These are phyloP conservation scores for Bradypodion pumilum DNA, from an alignment of 2,797 vertebrate species.

Conservation along the genomic window DNA sequence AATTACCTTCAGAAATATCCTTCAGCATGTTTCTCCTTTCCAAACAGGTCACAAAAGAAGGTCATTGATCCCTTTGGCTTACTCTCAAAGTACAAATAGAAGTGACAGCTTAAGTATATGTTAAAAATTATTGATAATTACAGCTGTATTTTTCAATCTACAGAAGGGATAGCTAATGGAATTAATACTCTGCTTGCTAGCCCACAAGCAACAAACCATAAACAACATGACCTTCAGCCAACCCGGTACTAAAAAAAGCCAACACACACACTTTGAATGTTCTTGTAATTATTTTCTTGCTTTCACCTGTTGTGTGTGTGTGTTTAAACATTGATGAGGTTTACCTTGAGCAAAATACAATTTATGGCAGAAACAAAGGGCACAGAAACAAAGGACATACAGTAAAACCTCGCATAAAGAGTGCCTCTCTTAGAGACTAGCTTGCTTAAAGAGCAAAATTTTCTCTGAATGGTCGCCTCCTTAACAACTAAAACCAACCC, in stretches of 20 bases:
- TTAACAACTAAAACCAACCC: no score
- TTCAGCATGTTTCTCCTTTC: conserved; percentile 54
- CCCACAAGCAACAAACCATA: conserved; percentile 58
- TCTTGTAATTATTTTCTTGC: conserved; percentile 33
- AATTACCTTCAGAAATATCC: conserved; percentile 46
- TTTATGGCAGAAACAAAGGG: no score
- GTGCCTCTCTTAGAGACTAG: no score
- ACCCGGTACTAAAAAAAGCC: conserved; percentile 11
- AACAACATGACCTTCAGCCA: conserved; percentile 63
- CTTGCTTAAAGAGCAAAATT: no score
- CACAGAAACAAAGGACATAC: no score
- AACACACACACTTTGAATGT: conserved; percentile 1
- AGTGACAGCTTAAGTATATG: conserved; percentile 66
- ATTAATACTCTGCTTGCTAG: conserved; percentile 63
- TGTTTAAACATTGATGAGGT: not conserved
- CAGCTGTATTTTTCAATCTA: conserved; percentile 52
- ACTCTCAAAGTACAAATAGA: conserved; percentile 52
- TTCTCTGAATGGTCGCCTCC: no score
- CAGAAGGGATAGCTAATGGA: conserved; percentile 61
- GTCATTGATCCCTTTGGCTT: conserved; percentile 45
- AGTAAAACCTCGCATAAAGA: no score
- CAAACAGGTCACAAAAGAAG: conserved; percentile 51
- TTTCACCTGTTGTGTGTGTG: not conserved
- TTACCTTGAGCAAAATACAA: conserved; percentile 20
- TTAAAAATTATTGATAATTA: conserved; percentile 60